These are phyloP conservation scores for Pimephales promelas DNA, from an alignment of 2,113 vertebrate species.

Conservation along the genomic window DNA sequence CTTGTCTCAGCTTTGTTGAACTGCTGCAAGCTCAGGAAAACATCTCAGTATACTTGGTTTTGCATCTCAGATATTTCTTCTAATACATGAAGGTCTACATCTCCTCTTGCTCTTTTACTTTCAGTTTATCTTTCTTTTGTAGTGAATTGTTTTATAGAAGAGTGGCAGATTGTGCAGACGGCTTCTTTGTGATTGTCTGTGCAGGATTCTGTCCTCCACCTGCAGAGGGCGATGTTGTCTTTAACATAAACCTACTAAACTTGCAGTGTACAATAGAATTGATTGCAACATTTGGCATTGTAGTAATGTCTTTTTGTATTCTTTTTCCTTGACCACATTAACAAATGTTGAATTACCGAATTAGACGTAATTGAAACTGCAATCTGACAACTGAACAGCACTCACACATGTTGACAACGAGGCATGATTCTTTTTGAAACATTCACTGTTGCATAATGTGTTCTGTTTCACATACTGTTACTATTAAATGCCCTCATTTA, in stretches of 20 bases:
- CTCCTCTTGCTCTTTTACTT: not conserved
- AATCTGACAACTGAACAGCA: not conserved
- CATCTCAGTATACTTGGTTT: not conserved
- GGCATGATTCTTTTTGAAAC: not conserved
- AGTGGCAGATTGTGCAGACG: not conserved
- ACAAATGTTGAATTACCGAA: not conserved
- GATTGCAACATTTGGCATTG: not conserved
- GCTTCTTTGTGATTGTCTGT: conserved; percentile 33
- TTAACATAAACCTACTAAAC: conserved; percentile 61
- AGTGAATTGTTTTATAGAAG: not conserved
- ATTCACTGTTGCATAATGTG: not conserved
- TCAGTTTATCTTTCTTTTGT: not conserved
- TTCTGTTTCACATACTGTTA: not conserved
- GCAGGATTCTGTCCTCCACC: conserved; percentile 60
- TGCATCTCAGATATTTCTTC: not conserved
- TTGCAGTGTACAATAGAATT: not conserved
- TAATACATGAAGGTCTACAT: not conserved
- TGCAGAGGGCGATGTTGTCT: conserved; percentile 82
- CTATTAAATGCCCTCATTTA: not conserved
- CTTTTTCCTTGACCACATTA: not conserved
- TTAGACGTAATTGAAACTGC: not conserved
- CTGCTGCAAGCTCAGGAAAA: not conserved
- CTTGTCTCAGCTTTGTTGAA: conserved; percentile 11
- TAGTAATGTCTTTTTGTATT: not conserved
- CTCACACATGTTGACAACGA: not conserved